phyloP scores from a whole-genome alignment of 2,888 invertebrate species.

The Andrena minutula region DNA sequence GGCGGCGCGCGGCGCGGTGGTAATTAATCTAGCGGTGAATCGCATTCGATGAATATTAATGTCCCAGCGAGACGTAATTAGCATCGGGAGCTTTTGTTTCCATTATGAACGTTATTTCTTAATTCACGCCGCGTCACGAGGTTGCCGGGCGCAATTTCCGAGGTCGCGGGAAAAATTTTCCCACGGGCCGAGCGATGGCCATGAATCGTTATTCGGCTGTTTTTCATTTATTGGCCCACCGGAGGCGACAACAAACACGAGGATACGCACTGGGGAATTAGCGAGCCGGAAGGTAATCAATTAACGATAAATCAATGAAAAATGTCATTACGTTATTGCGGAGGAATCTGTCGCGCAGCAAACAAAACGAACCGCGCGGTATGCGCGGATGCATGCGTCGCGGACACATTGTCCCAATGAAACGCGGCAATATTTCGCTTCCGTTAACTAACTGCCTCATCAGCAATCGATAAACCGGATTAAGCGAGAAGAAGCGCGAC shows the following conservation, averaged over 20 bases:
- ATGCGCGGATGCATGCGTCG: neutral
- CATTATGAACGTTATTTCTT: neutral
- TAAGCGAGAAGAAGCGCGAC: neutral
- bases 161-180: neutral
- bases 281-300: constrained; percentile 63
- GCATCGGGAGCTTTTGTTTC: neutral
- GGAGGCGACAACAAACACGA: constrained; percentile 41
- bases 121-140: neutral
- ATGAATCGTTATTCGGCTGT: constrained; percentile 30
- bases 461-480: constrained; percentile 9
- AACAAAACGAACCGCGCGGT: constrained; percentile 40
- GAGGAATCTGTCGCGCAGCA: constrained; percentile 35
- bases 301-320: constrained; percentile 68
- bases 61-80: constrained; percentile 1
- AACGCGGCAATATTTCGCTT: constrained; percentile 32
- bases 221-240: constrained; percentile 37
- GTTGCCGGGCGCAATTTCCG: neutral
- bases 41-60: constrained; percentile 44
- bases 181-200: neutral
- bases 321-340: constrained; percentile 62
- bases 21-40: constrained; percentile 46
- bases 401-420: constrained; percentile 1
- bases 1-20: neutral
- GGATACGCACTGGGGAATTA: constrained; percentile 24
- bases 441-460: constrained; percentile 3